These are phyloP conservation scores for Ctena decussata DNA, from an alignment of 2,888 invertebrate species.

Conservation along the genomic window DNA sequence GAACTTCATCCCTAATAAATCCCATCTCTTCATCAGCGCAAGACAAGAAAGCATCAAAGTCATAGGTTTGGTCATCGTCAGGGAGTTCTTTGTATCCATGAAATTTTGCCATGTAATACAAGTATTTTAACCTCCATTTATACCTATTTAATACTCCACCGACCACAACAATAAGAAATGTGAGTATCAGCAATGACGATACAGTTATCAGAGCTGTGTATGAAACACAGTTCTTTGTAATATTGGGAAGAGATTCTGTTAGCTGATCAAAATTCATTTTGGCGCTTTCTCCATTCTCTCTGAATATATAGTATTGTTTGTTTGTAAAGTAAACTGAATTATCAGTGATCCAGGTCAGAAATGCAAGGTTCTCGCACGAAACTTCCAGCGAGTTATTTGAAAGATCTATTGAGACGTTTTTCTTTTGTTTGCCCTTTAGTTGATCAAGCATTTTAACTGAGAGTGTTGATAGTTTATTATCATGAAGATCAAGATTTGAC, in stretches of 20 bases:
- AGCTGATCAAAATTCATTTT: background rate
- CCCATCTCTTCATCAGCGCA: background rate
- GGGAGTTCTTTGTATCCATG: conserved; percentile 23
- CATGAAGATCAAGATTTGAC: background rate
- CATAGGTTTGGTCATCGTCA: background rate
- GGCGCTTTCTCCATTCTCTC: background rate
- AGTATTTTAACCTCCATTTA: conserved; percentile 62
- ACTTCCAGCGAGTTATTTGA: conserved; percentile 30
- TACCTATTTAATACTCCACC: conserved; percentile 42
- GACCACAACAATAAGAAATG: conserved; percentile 27
- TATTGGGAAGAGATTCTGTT: background rate
- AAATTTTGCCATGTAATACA: conserved; percentile 46
- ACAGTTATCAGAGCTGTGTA: conserved; percentile 8
- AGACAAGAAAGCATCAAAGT: conserved; percentile 1
- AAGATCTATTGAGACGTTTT: conserved; percentile 30
- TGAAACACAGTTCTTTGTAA: conserved; percentile 15
- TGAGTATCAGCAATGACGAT: conserved; percentile 24
- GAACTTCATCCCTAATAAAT: background rate
- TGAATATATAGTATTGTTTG: conserved; percentile 26
- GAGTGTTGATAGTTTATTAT: background rate
- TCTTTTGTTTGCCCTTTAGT: background rate
- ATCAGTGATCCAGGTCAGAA: conserved; percentile 37
- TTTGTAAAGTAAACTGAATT: background rate
- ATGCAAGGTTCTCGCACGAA: conserved; percentile 20
- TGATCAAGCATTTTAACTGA: background rate